Evolutionary conservation across 35 echinoderm and acorn worm genomes (phyloP).

Genomic region (Amphiura filiformis): DNA sequence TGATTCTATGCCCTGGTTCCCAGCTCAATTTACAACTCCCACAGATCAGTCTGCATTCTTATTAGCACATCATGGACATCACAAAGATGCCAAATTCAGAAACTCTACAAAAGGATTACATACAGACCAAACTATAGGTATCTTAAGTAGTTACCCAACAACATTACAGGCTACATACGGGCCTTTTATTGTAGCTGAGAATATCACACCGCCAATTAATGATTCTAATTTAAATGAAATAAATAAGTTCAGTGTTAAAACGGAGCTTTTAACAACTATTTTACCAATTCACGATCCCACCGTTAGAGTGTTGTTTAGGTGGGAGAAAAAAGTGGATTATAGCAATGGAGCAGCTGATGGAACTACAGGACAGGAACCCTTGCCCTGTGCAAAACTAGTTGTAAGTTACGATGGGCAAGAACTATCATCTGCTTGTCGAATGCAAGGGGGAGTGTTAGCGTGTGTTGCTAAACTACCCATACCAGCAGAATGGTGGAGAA

Average conservation of each 20-base stretch:
- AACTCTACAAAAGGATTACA: background rate
- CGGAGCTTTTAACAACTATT: background rate
- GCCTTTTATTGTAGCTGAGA: slow-evolving; percentile 6
- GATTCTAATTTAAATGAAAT: background rate
- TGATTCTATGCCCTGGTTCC: background rate
- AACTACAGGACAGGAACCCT: background rate
- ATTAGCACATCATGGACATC: background rate
- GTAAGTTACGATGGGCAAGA: background rate
- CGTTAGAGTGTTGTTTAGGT: background rate
- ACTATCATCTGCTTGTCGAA: background rate
- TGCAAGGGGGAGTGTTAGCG: background rate
- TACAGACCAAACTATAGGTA: slow-evolving; percentile 20
- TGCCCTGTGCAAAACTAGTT: slow-evolving; percentile 14
- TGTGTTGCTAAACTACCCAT: slow-evolving; percentile 12
- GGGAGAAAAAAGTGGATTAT: background rate
- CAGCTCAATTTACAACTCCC: background rate
- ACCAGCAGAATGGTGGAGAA: slow-evolving; percentile 21
- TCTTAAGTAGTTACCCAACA: background rate
- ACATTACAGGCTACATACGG: slow-evolving; percentile 11
- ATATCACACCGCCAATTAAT: background rate
- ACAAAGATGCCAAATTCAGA: background rate
- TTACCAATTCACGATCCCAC: background rate
- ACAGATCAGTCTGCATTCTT: slow-evolving; percentile 5
- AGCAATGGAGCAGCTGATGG: background rate
- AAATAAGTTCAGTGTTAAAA: background rate